phyloP scores from a whole-genome alignment of 2,888 invertebrate genomes.

The Pogonocherus hispidulus region DNA sequence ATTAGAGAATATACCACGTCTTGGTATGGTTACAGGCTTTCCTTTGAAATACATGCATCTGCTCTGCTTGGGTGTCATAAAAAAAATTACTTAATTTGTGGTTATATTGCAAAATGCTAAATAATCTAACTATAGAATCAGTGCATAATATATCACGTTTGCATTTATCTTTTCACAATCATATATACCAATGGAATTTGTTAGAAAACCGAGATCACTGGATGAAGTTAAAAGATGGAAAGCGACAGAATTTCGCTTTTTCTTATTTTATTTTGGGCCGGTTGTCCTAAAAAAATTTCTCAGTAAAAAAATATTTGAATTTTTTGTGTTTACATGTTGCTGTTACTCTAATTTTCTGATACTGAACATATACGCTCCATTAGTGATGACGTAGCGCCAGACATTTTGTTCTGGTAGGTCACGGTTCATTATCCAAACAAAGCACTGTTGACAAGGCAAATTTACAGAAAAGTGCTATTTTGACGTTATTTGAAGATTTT shows the following conservation, averaged over 20 bases:
- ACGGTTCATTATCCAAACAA: too few relatives aligned
- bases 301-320: background rate
- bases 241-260: background rate
- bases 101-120: background rate
- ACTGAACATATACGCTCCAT: too few relatives aligned
- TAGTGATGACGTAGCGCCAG: too few relatives aligned
- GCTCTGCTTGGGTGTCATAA: slow-evolving; percentile 26
- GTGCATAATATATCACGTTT: background rate
- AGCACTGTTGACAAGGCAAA: too few relatives aligned
- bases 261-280: background rate
- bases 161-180: background rate
- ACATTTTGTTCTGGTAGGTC: too few relatives aligned
- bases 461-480: too few relatives aligned
- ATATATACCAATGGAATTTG: background rate
- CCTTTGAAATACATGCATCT: slow-evolving; percentile 40
- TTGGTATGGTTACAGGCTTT: slow-evolving; percentile 48
- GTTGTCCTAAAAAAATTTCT: background rate
- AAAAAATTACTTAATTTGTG: slow-evolving; percentile 19
- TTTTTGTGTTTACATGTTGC: background rate
- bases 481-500: too few relatives aligned
- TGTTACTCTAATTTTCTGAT: background rate
- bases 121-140: background rate
- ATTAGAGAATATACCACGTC: slow-evolving; percentile 42
- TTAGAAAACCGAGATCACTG: background rate
- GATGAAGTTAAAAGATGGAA: slow-evolving; percentile 4